Percentiles rank a stretch among this genome's conserved stretches.
Evolutionary conservation across 2,113 vertebrate species (phyloP).

Genomic region (Calidris pugnax): DNA sequence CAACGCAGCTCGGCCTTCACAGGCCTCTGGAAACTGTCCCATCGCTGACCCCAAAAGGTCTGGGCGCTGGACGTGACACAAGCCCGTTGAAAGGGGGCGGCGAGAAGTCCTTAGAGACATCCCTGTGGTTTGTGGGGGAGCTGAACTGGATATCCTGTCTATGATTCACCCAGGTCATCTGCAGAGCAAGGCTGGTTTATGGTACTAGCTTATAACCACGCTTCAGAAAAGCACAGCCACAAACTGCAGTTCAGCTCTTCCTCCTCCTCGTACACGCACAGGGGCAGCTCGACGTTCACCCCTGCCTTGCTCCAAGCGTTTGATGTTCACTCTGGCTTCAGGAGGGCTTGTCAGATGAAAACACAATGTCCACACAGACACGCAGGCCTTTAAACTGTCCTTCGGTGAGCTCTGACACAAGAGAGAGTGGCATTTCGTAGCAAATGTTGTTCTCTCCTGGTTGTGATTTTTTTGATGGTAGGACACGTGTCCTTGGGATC

Average conservation of each 20-base stretch:
- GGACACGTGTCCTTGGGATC: background rate
- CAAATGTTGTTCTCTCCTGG: background rate
- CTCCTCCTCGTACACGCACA: background rate
- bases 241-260: background rate
- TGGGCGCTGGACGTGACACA: fast-evolving
- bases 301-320: background rate
- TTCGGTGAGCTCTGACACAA: background rate
- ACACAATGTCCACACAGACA: background rate
- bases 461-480: background rate
- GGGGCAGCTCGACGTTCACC: fast-evolving
- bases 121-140: conserved; percentile 57
- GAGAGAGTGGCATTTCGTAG: background rate
- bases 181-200: background rate
- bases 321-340: background rate
- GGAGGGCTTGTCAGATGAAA: background rate
- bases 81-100: background rate
- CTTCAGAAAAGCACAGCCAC: background rate
- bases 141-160: background rate
- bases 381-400: background rate
- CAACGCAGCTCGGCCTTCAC: fast-evolving
- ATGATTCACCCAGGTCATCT: conserved; percentile 35
- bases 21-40: background rate
- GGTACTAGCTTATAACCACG: background rate
- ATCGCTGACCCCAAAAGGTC: background rate
- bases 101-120: background rate